Evolutionary conservation across 2,797 vertebrate species (phyloP), one percentile per base, ranked within the genome.

Genomic region (Cephalopachus bancanus): DNA sequence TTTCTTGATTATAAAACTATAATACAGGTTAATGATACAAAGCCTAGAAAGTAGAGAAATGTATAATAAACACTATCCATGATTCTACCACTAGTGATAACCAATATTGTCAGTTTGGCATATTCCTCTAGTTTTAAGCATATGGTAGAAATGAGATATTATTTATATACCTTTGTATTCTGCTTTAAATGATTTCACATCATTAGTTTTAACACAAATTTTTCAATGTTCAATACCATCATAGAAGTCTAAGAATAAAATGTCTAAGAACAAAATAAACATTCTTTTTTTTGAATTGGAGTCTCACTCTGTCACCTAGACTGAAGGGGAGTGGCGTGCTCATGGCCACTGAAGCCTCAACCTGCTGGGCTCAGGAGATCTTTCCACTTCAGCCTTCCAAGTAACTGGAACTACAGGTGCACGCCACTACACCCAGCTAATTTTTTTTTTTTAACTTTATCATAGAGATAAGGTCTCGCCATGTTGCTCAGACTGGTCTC

Each of bases 1-100:
- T 88, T 17, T 55, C 53, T 75, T 92, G 51, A 89, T 91, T 80
- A 60, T 44, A 96, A 96, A 96, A 84, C 55, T 75, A 10, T 49
- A 89, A 89, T 26, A 92, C 0, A 92, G 6, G 12, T 92, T 94
- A 49, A 87, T 24, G 51, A 93, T 0, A 51, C 9, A 93, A 94
- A 93, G n/a, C 7, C 1, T 24, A 86, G 4, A 51, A 88, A 88
- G 44, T 59, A 93, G 28, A 89, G 53, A 65, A 87, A 90, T 65
- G 12, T 30, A 30, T 51, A 88, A 83, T 57, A 74, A 72, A 90
- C 86, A 59, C 22, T 24, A 74, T 1, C 19, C n/a, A 64, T 17
- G 85, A 93, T 37, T 93, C 62, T 37, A 49, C 57, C 20, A 74
- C 26, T 55, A 79, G 5, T 57, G 26, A 67, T 51, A 91, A 84